Conservation (phyloP, 2,888 invertebrate genomes). For the Mimachlamys varia region DNA sequence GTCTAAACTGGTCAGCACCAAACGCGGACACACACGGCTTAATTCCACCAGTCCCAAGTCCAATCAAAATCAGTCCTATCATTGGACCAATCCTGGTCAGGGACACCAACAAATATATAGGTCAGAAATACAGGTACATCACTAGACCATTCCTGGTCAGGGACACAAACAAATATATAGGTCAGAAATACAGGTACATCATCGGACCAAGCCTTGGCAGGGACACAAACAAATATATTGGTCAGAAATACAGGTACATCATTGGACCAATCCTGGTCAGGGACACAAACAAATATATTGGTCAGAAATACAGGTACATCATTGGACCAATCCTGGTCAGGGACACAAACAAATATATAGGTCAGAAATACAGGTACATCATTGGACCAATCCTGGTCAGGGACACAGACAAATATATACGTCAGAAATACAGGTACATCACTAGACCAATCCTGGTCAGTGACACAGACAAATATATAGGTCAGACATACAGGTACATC, state of each 20-base stretch:
- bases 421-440: too few relatives aligned
- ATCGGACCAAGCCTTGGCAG: constrained; percentile 84
- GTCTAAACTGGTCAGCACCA: constrained; percentile 95
- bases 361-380: too few relatives aligned
- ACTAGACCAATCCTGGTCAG: too few relatives aligned
- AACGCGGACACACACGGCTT: constrained; percentile 98
- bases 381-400: too few relatives aligned
- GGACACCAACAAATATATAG: background rate
- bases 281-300: background rate
- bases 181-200: constrained; percentile 75
- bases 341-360: too few relatives aligned
- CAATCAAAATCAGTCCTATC: constrained; percentile 89
- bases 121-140: constrained; percentile 75
- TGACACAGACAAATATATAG: too few relatives aligned
- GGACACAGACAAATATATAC: too few relatives aligned
- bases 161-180: background rate
- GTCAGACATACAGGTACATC: too few relatives aligned
- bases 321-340: too few relatives aligned
- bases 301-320: background rate
- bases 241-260: constrained; percentile 75
- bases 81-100: constrained; percentile 84
- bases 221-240: background rate
- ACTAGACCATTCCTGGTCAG: constrained; percentile 84
- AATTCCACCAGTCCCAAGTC: constrained; percentile 96
- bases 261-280: constrained; percentile 84